Conservation (phyloP, 1,140 invertebrate species). For the Temnothorax nylanderi region DNA sequence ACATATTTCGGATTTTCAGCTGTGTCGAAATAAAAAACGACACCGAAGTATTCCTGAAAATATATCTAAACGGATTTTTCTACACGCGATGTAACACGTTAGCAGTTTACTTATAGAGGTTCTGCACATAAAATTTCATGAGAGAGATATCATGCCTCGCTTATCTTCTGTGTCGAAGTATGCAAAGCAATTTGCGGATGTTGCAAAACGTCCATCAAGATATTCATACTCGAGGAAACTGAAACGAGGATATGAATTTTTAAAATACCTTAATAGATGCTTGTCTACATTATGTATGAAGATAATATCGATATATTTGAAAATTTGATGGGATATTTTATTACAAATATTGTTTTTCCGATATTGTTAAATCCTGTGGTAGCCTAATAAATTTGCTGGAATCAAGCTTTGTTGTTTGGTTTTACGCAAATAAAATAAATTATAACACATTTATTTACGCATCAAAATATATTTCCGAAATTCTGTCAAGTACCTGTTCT, state of each 20-base stretch:
- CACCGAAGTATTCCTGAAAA: neutral
- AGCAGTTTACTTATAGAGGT: neutral
- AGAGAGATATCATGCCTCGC: neutral
- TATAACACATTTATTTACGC: neutral
- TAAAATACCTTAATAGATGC: neutral
- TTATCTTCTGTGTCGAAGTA: neutral
- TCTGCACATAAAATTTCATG: neutral
- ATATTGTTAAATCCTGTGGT: neutral
- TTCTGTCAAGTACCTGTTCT: neutral
- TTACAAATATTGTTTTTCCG: neutral
- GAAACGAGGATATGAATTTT: neutral
- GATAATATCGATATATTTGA: neutral
- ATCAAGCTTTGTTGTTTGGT: neutral
- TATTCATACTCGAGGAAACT: conserved; percentile 1
- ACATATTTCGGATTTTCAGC: neutral
- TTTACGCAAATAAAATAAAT: neutral
- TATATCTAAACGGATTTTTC: neutral
- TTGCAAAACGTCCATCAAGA: neutral
- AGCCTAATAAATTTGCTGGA: conserved; percentile 2
- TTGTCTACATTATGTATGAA: neutral
- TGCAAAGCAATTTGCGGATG: conserved; percentile 11
- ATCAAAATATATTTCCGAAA: neutral
- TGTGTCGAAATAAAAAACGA: neutral
- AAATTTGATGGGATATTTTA: conserved; percentile 3
- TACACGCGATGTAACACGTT: neutral